Conservation (phyloP, 2,888 invertebrate genomes). For the Melanostoma scalare region DNA sequence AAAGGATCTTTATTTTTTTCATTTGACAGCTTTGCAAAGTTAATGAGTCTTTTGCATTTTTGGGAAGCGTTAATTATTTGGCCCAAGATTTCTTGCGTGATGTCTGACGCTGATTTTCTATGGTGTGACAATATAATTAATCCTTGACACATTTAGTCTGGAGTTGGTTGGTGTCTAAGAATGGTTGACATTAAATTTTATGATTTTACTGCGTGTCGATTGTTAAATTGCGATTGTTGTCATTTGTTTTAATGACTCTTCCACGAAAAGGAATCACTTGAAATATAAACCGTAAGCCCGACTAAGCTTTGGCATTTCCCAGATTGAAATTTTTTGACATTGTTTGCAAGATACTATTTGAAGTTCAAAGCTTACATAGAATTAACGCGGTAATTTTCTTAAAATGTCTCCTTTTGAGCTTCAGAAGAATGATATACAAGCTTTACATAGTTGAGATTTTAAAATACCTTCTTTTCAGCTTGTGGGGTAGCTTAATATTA, state of each 20-base stretch:
- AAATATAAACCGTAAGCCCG: no score
- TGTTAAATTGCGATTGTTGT: constrained; percentile 34
- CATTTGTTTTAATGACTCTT: background rate
- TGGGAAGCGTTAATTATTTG: constrained; percentile 68
- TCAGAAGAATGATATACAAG: no score
- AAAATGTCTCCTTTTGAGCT: no score
- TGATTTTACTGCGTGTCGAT: constrained; percentile 67
- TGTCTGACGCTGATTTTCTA: constrained; percentile 63
- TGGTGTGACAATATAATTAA: constrained; percentile 65
- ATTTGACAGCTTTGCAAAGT: constrained; percentile 48
- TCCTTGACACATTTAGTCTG: constrained; percentile 67
- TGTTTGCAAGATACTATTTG: no score
- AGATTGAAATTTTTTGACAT: no score
- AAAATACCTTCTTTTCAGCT: no score
- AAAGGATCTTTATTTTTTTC: constrained; percentile 11
- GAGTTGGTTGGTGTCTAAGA: constrained; percentile 30
- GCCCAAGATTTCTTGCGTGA: constrained; percentile 62
- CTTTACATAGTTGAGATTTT: no score
- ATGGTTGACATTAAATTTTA: constrained; percentile 61
- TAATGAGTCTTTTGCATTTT: constrained; percentile 73
- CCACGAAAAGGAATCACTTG: no score
- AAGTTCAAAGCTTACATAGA: no score
- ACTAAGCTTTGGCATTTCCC: no score
- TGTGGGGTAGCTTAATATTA: no score
- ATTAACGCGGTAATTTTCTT: no score